Conservation (phyloP, 1,140 invertebrate species). For the Leguminivora glycinivorella region DNA sequence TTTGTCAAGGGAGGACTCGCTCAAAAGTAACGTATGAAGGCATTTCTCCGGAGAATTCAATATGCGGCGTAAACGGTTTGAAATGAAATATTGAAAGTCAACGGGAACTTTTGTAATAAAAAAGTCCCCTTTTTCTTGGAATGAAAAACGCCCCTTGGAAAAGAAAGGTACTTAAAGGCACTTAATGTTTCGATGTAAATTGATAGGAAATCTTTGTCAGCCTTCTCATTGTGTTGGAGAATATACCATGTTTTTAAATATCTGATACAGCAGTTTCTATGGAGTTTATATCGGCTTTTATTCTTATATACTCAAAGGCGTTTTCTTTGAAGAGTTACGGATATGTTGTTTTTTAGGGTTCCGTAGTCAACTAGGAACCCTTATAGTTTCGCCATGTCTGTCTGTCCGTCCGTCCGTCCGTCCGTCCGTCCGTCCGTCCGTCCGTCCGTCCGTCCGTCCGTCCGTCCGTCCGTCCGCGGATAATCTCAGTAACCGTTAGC, state of each 20-base stretch:
- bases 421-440: too few relatives aligned
- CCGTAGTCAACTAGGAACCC: too few relatives aligned
- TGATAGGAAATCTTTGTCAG: constrained; percentile 11
- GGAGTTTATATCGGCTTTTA: constrained; percentile 3
- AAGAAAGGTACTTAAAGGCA: constrained; percentile 14
- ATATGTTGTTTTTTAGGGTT: too few relatives aligned
- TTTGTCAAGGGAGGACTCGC: constrained; percentile 22
- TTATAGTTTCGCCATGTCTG: too few relatives aligned
- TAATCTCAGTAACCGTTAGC: too few relatives aligned
- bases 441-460: too few relatives aligned
- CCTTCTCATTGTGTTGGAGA: background rate
- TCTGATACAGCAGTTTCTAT: background rate
- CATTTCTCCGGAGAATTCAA: constrained; percentile 41
- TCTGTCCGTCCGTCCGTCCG: too few relatives aligned
- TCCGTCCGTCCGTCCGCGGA: too few relatives aligned
- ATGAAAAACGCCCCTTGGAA: constrained; percentile 40
- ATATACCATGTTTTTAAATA: background rate
- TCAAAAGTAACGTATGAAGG: constrained; percentile 32
- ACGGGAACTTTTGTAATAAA: constrained; percentile 57
- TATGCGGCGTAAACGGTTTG: constrained; percentile 41
- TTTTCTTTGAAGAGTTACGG: too few relatives aligned
- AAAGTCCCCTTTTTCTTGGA: constrained; percentile 48
- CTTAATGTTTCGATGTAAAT: constrained; percentile 24
- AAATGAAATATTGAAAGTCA: constrained; percentile 52
- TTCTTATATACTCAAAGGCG: background rate